Percentiles rank a stretch among this genome's conserved stretches.
Conservation (phyloP, 2,797 vertebrate species). For the Argyrosomus regius region DNA sequence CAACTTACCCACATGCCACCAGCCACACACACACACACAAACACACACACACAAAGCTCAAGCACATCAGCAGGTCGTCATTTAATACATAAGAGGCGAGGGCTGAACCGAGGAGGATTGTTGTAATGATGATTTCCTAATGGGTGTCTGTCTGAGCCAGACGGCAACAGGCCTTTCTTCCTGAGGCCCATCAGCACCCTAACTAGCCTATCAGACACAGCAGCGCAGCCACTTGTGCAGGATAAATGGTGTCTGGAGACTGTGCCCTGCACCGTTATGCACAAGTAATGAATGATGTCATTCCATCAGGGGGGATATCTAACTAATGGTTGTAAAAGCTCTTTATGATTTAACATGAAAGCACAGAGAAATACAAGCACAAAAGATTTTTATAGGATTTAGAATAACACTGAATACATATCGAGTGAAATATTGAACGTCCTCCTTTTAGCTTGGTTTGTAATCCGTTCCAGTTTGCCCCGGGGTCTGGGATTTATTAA, state of each 20-base stretch:
- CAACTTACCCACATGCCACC: conserved; percentile 1
- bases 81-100: conserved; percentile 36
- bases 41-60: conserved; percentile 2
- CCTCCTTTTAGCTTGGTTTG: not conserved
- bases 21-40: conserved; percentile 5
- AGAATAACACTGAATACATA: not conserved
- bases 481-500: not conserved
- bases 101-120: conserved; percentile 41
- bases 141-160: conserved; percentile 56
- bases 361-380: not conserved
- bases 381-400: not conserved
- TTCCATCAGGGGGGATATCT: conserved; percentile 25
- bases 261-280: conserved; percentile 22
- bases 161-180: conserved; percentile 42
- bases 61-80: conserved; percentile 12
- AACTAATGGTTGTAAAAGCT: conserved; percentile 18
- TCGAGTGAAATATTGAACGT: not conserved
- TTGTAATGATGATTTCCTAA: conserved; percentile 61
- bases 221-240: conserved; percentile 39
- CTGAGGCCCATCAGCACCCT: conserved; percentile 44
- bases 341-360: not conserved
- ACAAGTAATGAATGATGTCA: conserved; percentile 51
- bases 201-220: conserved; percentile 66
- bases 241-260: conserved; percentile 66
- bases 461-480: conserved; percentile 1